Percentiles rank a stretch among this genome's conserved stretches.
Evolutionary conservation across 2,113 vertebrate genomes (phyloP).

Genomic region (Pan troglodytes): NHGRI_mPanTro3-v2.1_pri NC_072407.2:99441001-99441500

Average conservation of each 20-base stretch:
- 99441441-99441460: background rate
- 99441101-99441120: background rate
- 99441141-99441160: background rate
- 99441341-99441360: background rate
- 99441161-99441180: background rate
- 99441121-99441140: background rate
- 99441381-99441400: background rate
- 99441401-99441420: background rate
- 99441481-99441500: background rate
- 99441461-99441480: background rate
- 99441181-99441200: background rate
- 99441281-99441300: background rate
- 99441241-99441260: background rate
- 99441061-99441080: background rate
- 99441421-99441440: background rate
- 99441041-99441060: background rate
- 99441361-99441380: background rate
- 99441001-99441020: background rate
- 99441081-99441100: background rate
- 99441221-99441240: background rate
- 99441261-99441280: background rate
- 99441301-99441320: background rate
- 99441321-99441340: background rate
- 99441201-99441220: background rate
- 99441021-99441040: background rate